Percentiles rank a stretch among this genome's conserved stretches.
phyloP scores from a whole-genome alignment of 2,113 vertebrate species.

The Pavo muticus region DNA sequence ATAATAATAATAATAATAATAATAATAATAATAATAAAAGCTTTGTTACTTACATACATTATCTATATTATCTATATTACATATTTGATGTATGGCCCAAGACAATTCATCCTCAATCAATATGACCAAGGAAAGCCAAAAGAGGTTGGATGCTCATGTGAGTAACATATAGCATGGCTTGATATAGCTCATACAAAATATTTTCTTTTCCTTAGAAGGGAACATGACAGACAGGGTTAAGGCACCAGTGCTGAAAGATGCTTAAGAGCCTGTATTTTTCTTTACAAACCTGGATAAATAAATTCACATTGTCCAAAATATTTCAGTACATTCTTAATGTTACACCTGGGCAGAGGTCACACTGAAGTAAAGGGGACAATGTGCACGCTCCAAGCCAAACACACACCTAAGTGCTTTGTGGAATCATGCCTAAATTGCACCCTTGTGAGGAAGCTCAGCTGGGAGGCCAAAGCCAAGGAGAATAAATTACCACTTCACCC shows the following conservation, averaged over 20 bases:
- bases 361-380: fast-evolving
- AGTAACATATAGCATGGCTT: neutral
- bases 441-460: neutral
- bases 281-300: neutral
- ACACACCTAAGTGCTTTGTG: neutral
- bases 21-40: too few relatives aligned
- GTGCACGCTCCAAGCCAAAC: neutral
- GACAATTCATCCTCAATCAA: neutral
- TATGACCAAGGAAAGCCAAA: neutral
- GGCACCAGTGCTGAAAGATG: neutral
- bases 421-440: neutral
- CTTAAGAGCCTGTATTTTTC: neutral
- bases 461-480: neutral
- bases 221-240: neutral
- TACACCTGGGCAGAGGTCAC: neutral
- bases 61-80: neutral
- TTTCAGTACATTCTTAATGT: neutral
- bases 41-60: neutral
- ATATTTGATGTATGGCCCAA: neutral
- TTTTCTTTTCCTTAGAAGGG: neutral
- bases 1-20: too few relatives aligned
- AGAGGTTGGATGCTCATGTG: neutral
- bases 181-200: neutral
- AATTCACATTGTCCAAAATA: neutral
- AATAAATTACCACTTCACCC: neutral